Evolutionary conservation across 2,113 vertebrate species (phyloP).

Genomic region (Butorides virescens): DNA sequence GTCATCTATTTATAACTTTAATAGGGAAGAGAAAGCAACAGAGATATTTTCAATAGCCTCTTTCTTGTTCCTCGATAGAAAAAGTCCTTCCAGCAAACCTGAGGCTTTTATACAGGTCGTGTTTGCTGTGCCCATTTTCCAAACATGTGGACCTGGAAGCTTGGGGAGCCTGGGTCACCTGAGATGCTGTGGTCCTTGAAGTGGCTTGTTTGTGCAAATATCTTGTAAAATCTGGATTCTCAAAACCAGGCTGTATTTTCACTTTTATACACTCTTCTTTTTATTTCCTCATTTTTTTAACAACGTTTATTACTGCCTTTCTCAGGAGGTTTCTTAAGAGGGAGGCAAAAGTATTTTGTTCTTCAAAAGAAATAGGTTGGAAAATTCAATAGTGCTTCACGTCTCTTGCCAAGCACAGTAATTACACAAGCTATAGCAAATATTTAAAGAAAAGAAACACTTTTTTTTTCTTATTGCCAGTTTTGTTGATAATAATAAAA

Average conservation of each 20-base stretch:
- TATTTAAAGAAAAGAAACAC: conserved; percentile 25
- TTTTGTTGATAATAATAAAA: conserved; percentile 6
- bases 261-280: background rate
- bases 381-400: conserved; percentile 27
- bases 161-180: background rate
- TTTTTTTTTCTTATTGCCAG: background rate
- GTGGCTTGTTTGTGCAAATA: background rate
- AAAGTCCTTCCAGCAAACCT: background rate
- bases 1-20: conserved; percentile 25
- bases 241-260: background rate
- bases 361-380: conserved; percentile 9
- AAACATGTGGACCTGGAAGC: background rate
- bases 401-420: background rate
- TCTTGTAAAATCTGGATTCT: background rate
- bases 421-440: conserved; percentile 35
- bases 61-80: background rate
- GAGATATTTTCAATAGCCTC: background rate
- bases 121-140: background rate
- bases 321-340: conserved; percentile 1
- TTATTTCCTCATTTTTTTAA: background rate
- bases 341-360: background rate
- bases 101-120: background rate
- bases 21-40: background rate
- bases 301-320: background rate
- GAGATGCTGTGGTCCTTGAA: background rate